These are phyloP conservation scores for Corythoichthys haematopterus DNA, from an alignment of 2,113 vertebrate genomes.

Conservation along the genomic window DNA sequence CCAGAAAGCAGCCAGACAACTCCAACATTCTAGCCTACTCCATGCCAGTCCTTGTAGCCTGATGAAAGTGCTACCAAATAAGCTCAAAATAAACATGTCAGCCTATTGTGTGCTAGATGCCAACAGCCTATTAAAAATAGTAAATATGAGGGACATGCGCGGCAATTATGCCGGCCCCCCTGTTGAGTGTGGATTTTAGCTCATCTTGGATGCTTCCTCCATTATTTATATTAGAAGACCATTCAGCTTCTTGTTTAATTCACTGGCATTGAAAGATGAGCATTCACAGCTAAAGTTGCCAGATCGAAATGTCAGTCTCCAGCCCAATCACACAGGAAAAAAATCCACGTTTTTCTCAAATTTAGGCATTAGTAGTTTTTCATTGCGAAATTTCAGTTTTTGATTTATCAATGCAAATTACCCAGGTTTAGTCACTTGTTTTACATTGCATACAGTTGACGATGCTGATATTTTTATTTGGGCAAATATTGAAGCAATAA, in stretches of 20 bases:
- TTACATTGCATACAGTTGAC: too few species aligned
- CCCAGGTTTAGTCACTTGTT: too few species aligned
- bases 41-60: conserved; percentile 58
- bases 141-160: conserved; percentile 72
- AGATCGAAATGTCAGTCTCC: too few species aligned
- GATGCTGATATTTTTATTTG: too few species aligned
- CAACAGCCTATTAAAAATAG: conserved; percentile 73
- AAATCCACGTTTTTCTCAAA: too few species aligned
- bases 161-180: conserved; percentile 63
- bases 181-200: conserved; percentile 48
- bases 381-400: too few species aligned
- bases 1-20: conserved; percentile 64
- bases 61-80: conserved; percentile 55
- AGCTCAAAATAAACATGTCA: conserved; percentile 58
- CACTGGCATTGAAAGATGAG: too few species aligned
- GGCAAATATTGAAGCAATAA: too few species aligned
- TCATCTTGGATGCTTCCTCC: conserved; percentile 49
- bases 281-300: too few species aligned
- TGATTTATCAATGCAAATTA: too few species aligned
- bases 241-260: conserved; percentile 1
- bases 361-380: too few species aligned
- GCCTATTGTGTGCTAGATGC: conserved; percentile 71
- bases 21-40: conserved; percentile 74
- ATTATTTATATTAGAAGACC: conserved; percentile 43
- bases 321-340: too few species aligned